phyloP scores from a whole-genome alignment of 2,797 vertebrate genomes.

The Luscinia megarhynchos region DNA sequence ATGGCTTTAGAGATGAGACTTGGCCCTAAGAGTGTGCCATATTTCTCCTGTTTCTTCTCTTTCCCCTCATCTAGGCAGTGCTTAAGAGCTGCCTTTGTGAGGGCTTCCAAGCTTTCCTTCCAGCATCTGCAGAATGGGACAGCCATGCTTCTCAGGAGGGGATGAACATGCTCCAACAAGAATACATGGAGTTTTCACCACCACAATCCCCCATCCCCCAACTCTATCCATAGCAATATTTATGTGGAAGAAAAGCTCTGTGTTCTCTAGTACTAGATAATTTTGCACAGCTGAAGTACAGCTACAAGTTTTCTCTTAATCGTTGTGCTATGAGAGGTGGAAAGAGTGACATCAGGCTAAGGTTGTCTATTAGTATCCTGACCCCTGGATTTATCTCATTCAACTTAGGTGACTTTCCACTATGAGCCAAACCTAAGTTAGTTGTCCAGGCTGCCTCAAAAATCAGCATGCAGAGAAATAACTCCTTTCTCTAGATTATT shows the following conservation, averaged over 20 bases:
- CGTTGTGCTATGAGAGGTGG: fast-evolving
- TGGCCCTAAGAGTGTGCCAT: neutral
- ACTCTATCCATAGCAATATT: neutral
- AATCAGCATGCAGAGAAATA: neutral
- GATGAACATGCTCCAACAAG: neutral
- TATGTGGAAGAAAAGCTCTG: neutral
- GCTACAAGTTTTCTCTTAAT: neutral
- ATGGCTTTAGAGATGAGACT: neutral
- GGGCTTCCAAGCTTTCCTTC: neutral
- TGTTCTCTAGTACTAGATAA: neutral
- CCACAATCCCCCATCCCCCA: neutral
- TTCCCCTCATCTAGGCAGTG: neutral
- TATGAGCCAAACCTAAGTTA: neutral
- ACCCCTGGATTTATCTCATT: neutral
- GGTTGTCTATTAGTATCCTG: neutral
- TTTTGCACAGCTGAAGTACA: neutral
- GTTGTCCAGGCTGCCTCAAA: neutral
- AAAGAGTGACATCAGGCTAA: neutral
- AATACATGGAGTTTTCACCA: neutral
- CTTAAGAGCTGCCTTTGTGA: neutral
- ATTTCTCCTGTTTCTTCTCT: neutral
- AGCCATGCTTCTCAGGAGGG: neutral
- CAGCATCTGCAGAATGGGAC: neutral
- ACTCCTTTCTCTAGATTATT: neutral
- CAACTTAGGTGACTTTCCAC: neutral